These are phyloP conservation scores for Acromyrmex echinatior DNA, from an alignment of 1,140 invertebrate species.

Conservation along the genomic window DNA sequence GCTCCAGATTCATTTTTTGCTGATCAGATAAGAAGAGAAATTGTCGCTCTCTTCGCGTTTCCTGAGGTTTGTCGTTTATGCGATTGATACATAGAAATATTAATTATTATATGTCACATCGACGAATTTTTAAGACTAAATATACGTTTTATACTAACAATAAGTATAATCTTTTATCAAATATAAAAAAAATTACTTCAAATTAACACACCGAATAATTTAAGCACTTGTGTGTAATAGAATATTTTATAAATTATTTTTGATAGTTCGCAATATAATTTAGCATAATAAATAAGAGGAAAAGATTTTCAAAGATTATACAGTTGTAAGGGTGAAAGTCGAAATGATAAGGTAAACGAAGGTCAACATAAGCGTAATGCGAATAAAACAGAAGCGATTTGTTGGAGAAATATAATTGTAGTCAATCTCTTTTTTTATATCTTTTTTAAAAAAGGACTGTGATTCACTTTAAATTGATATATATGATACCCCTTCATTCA, in stretches of 20 bases:
- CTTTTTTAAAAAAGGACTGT: too few relatives aligned
- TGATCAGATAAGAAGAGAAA: conserved; percentile 62
- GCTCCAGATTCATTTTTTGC: conserved; percentile 56
- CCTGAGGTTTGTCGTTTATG: not conserved
- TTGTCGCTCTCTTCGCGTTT: conserved; percentile 33
- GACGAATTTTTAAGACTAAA: not conserved
- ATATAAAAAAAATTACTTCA: not conserved
- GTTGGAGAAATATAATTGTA: conserved; percentile 15
- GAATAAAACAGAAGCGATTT: conserved; percentile 17
- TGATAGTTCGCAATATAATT: not conserved
- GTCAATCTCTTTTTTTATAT: not conserved
- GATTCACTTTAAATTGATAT: too few relatives aligned
- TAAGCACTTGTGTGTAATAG: not conserved
- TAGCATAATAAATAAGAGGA: conserved; percentile 8
- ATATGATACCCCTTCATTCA: too few relatives aligned
- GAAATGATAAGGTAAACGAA: conserved; percentile 4
- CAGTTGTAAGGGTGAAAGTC: conserved; percentile 20
- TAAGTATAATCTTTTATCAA: too few relatives aligned
- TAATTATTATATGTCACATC: conserved; percentile 42
- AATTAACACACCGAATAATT: not conserved
- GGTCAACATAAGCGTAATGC: not conserved
- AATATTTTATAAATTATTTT: not conserved
- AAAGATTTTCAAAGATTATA: conserved; percentile 19
- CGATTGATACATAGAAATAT: conserved; percentile 8
- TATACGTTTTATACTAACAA: too few relatives aligned